Evolutionary conservation across 2,888 invertebrate genomes (phyloP).

Genomic region (Laspeyria flexula): DNA sequence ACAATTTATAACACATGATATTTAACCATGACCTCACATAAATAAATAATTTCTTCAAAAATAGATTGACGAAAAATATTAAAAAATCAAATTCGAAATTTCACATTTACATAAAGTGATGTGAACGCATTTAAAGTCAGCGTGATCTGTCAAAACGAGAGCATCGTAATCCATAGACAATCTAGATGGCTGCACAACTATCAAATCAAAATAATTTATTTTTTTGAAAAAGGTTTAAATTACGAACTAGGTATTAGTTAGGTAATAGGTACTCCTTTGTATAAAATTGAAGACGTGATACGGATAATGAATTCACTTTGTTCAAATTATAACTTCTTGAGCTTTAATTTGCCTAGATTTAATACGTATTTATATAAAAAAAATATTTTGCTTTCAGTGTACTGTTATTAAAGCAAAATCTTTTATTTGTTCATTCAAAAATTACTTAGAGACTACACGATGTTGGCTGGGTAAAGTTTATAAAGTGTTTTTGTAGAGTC

Average conservation of each 20-base stretch:
- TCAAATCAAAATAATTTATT: constrained; percentile 30
- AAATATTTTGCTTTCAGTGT: no score
- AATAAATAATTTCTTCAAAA: constrained; percentile 84
- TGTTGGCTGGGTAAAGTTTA: no score
- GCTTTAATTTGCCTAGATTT: no score
- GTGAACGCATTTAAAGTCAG: constrained; percentile 64
- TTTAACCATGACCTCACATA: constrained; percentile 74
- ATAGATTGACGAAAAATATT: constrained; percentile 82
- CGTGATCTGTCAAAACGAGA: constrained; percentile 50
- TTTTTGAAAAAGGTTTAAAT: constrained; percentile 19
- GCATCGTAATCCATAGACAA: constrained; percentile 36
- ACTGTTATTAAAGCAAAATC: no score
- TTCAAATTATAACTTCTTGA: no score
- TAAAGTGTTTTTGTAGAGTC: no score
- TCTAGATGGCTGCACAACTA: constrained; percentile 38
- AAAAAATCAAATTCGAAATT: constrained; percentile 80
- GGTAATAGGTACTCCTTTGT: constrained; percentile 1
- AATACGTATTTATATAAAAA: no score
- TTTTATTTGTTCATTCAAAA: no score
- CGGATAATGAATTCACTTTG: no score
- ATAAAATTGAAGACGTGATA: no score
- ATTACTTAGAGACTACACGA: no score
- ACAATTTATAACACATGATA: constrained; percentile 81
- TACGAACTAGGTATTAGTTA: constrained; percentile 13
- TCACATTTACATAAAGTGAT: constrained; percentile 67